Percentiles rank a stretch among this genome's conserved stretches.
Conservation (phyloP, 2,797 vertebrate species). For the Intellagama lesueurii region DNA sequence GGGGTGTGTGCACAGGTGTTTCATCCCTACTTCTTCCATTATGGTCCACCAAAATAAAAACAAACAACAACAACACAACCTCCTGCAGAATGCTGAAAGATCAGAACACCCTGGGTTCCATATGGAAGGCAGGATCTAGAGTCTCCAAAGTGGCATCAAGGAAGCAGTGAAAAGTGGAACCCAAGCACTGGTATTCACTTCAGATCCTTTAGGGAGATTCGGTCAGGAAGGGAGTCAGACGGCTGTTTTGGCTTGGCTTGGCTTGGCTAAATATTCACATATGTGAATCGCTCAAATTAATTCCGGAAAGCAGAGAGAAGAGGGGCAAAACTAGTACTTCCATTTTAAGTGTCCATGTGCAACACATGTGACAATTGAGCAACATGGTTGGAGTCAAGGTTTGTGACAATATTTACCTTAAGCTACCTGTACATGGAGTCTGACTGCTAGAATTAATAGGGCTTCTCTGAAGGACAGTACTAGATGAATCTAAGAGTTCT, state of each 20-base stretch:
- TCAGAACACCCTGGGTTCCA: slow-evolving; percentile 27
- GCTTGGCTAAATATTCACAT: slow-evolving; percentile 60
- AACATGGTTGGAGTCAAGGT: slow-evolving; percentile 45
- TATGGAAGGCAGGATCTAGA: background rate
- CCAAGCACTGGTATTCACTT: background rate
- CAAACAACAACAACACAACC: background rate
- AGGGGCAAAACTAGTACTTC: slow-evolving; percentile 47
- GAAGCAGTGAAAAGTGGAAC: slow-evolving; percentile 23
- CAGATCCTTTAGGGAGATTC: slow-evolving; percentile 14
- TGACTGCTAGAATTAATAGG: slow-evolving; percentile 61
- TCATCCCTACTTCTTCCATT: slow-evolving; percentile 44
- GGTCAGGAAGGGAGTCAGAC: slow-evolving; percentile 19
- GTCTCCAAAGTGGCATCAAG: slow-evolving; percentile 8
- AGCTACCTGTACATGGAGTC: slow-evolving; percentile 59
- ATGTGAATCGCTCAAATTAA: slow-evolving; percentile 64
- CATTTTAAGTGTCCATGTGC: slow-evolving; percentile 50
- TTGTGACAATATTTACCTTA: slow-evolving; percentile 63
- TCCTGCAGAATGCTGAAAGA: background rate
- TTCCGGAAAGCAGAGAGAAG: slow-evolving; percentile 37
- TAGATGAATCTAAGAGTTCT: slow-evolving; percentile 59
- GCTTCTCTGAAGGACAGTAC: slow-evolving; percentile 49
- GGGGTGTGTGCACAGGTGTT: slow-evolving; percentile 24
- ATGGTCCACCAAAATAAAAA: slow-evolving; percentile 7
- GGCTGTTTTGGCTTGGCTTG: slow-evolving; percentile 40
- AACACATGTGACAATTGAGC: slow-evolving; percentile 34